Evolutionary conservation across 92 coral and sea anemone genomes (phyloP).

Genomic region (Epizoanthus scotinus): DNA sequence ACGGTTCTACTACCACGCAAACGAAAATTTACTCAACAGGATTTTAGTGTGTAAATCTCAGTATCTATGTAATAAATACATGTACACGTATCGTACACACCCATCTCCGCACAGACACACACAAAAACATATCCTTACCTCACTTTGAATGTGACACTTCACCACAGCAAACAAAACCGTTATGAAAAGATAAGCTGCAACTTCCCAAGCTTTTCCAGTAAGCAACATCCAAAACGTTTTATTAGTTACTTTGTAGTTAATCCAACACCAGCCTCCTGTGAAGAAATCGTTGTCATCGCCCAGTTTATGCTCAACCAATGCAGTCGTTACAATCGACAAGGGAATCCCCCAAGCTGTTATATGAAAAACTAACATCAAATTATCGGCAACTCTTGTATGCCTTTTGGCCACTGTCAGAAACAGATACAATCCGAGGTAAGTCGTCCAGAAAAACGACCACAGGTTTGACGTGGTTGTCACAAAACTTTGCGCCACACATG

Average conservation of each 20-base stretch:
- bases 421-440: conserved; percentile 76
- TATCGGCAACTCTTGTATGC: conserved; percentile 60
- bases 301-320: conserved; percentile 46
- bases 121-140: conserved; percentile 59
- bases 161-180: conserved; percentile 62
- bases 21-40: no score
- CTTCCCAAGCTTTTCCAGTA: conserved; percentile 95
- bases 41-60: no score
- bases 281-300: conserved; percentile 63
- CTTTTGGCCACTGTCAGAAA: conserved; percentile 65
- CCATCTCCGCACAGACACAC: background rate
- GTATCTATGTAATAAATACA: no score
- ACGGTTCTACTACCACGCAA: no score
- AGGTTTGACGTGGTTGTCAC: conserved; percentile 76
- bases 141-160: conserved; percentile 71
- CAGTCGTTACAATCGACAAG: conserved; percentile 55
- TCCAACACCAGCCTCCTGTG: conserved; percentile 95
- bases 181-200: conserved; percentile 64
- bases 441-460: conserved; percentile 97
- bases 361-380: conserved; percentile 66
- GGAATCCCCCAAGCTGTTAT: conserved; percentile 86
- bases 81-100: no score
- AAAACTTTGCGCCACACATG: conserved; percentile 78
- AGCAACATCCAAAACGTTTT: conserved; percentile 77
- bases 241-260: background rate